Percentiles rank a stretch among this genome's conserved stretches.
Conservation (phyloP, 2,888 invertebrate genomes). For the Desoria tigrina region DNA sequence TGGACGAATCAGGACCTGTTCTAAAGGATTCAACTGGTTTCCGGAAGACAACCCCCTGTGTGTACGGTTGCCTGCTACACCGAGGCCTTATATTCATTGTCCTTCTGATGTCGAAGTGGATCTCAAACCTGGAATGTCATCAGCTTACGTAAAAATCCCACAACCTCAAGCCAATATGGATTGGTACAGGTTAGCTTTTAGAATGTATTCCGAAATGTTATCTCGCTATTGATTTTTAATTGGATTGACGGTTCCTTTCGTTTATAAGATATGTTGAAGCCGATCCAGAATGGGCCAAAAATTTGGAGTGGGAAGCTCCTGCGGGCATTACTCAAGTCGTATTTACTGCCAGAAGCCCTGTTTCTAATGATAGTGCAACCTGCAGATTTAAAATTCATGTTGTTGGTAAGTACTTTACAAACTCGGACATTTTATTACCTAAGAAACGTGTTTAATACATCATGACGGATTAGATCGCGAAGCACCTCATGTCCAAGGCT, state of each 20-base stretch:
- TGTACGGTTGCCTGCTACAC: conserved; percentile 54
- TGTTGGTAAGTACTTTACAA: conserved; percentile 57
- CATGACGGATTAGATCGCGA: conserved; percentile 59
- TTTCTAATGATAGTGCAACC: conserved; percentile 61
- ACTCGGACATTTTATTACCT: conserved; percentile 9
- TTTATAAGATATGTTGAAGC: conserved; percentile 63
- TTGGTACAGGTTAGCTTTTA: conserved; percentile 63
- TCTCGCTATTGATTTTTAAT: too few species aligned
- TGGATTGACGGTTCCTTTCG: not conserved
- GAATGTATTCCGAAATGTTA: too few species aligned
- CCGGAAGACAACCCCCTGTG: conserved; percentile 54
- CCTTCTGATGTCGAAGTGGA: conserved; percentile 65
- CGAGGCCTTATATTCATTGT: conserved; percentile 66
- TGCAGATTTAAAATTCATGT: conserved; percentile 66
- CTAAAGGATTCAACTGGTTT: conserved; percentile 52
- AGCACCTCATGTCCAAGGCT: conserved; percentile 63
- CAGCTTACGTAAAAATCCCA: conserved; percentile 61
- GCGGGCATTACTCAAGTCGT: conserved; percentile 64
- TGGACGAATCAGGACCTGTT: conserved; percentile 52
- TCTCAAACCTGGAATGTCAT: conserved; percentile 60
- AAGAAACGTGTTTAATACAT: not conserved
- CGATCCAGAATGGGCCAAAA: conserved; percentile 66
- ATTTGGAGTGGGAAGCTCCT: conserved; percentile 64
- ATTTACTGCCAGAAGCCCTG: conserved; percentile 65
- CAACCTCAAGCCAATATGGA: conserved; percentile 67